Base-by-base conservation (phyloP, 2,888 invertebrate genomes). In the Synergus umbraculus region DNA sequence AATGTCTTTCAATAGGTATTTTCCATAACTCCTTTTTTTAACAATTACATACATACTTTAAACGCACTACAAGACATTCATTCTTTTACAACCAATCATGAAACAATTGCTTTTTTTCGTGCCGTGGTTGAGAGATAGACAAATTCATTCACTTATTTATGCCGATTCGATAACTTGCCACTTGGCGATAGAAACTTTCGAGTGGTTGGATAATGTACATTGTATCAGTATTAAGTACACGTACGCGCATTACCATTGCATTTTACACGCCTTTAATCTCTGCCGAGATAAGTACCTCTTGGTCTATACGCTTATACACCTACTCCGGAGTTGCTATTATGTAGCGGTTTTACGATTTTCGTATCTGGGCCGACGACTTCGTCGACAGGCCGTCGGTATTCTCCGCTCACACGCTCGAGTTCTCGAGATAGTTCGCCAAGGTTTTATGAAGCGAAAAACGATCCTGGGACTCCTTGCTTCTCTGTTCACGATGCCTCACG, bases 341-440 rank as follows among this genome's bases (percentile, higher is more conserved):
- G 86, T 90, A 86, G 87, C 85, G 86, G 88, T 85, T 91, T 91
- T 91, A 91, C 89, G 91, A 89, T 90, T 90, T 89, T 88, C 87
- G 87, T 90, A 90, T 90, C 88, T 90, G 87, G 88, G 87, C 86
- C 87, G 88, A 80, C 85, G 84, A 83, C 83, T 80, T 79, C 67
- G 80, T 79, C 80, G 84, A 85, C 83, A 84, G 80, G 80, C 44
- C 79, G 80, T 81, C 79, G 73, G 49, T 73, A 49, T 73, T 73
- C 73, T 73, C 9, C 49, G 54, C 73, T 73, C 73, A 29, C 49
- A 73, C 49, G 77, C 69, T 79, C 77, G 80, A 79, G 67, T 79
- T 83, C 83, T 80, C 76, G 79, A 83, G 81, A 83, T 79, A 82
- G 69, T 81, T 69, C 78, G 77, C 76, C 79, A 81, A 81, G 78